These are phyloP conservation scores for Serinus canaria DNA, from an alignment of 2,113 vertebrate species.

Conservation along the genomic window DNA sequence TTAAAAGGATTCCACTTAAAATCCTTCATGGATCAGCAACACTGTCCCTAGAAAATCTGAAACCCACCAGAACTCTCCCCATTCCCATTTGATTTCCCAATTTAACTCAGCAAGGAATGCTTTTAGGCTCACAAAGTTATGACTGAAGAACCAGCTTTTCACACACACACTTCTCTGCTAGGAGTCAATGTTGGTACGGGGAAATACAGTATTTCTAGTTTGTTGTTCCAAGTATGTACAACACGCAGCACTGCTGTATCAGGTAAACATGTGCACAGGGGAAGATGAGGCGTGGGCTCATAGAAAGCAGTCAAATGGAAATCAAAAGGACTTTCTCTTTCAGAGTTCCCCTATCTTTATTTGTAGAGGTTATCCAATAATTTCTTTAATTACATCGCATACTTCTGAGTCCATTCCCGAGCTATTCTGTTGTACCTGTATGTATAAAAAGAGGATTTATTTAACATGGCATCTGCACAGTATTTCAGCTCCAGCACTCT, in stretches of 20 bases:
- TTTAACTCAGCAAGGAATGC: constrained; percentile 83
- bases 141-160: constrained; percentile 80
- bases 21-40: constrained; percentile 56
- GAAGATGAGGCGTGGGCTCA: constrained; percentile 90
- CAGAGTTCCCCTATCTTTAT: constrained; percentile 96
- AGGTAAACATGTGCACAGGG: constrained; percentile 84
- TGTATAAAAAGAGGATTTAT: constrained; percentile 67
- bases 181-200: constrained; percentile 82
- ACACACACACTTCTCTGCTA: constrained; percentile 83
- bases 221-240: constrained; percentile 87
- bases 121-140: constrained; percentile 85
- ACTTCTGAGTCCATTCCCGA: constrained; percentile 99
- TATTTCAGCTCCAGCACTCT: background rate
- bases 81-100: constrained; percentile 64
- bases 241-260: constrained; percentile 84
- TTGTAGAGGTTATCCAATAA: constrained; percentile 93
- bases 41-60: constrained; percentile 38
- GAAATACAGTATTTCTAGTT: constrained; percentile 83
- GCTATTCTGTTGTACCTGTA: constrained; percentile 99
- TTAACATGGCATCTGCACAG: background rate
- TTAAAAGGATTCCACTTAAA: constrained; percentile 80
- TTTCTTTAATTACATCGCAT: constrained; percentile 98
- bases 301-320: constrained; percentile 99
- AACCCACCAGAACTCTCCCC: constrained; percentile 5
- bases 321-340: constrained; percentile 96